Evolutionary conservation across 2,113 vertebrate species (phyloP).

Genomic region (Tenebrosternarchus preto): DNA sequence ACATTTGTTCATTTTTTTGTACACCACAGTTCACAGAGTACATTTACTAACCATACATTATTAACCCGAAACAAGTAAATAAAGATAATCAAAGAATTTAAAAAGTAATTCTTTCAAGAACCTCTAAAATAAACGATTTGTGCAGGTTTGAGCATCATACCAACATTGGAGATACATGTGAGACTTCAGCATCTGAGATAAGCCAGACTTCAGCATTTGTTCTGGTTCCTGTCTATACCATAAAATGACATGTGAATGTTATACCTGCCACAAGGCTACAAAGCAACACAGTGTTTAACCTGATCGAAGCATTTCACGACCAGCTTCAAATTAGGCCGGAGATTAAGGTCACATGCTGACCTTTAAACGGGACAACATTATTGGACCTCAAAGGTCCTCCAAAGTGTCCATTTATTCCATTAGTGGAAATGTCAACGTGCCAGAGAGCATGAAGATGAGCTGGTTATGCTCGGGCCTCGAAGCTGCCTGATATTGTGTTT

Average conservation of each 20-base stretch:
- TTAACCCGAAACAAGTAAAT: too few relatives aligned
- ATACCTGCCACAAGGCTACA: not conserved
- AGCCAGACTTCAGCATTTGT: too few relatives aligned
- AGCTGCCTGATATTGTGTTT: constrained; percentile 8
- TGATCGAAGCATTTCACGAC: not conserved
- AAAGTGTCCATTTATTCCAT: constrained; percentile 48
- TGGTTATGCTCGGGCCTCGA: constrained; percentile 13
- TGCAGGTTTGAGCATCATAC: too few relatives aligned
- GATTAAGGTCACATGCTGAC: constrained; percentile 49
- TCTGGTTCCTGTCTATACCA: constrained; percentile 6
- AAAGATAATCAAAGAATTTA: too few relatives aligned
- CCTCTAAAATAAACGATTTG: too few relatives aligned
- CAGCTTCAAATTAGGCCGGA: constrained; percentile 31
- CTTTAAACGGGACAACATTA: constrained; percentile 48
- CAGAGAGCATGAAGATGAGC: constrained; percentile 44
- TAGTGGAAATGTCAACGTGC: constrained; percentile 49
- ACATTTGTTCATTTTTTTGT: too few relatives aligned
- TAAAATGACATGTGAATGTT: not conserved
- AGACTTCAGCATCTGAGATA: not conserved
- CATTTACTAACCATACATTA: too few relatives aligned
- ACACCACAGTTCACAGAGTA: too few relatives aligned
- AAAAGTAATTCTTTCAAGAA: too few relatives aligned
- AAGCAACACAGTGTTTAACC: constrained; percentile 30
- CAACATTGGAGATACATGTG: not conserved
- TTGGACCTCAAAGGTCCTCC: constrained; percentile 40